Conservation (phyloP, 2,797 vertebrate species). For the Furcifer pardalis region DNA sequence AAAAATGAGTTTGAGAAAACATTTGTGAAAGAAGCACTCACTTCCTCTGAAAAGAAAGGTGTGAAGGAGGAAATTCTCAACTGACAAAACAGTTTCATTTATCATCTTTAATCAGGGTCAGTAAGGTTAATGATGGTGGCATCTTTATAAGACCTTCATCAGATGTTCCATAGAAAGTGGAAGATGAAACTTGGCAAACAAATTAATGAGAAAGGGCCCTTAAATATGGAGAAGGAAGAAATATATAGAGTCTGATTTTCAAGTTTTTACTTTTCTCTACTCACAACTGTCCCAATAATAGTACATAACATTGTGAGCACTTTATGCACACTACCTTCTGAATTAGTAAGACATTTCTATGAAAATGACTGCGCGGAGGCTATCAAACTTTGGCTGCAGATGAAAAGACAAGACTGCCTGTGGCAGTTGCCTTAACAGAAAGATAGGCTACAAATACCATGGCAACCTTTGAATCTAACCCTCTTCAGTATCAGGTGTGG, state of each 20-base stretch:
- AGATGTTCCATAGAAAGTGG: constrained; percentile 3
- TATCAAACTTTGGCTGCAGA: too few species aligned
- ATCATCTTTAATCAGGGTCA: not conserved
- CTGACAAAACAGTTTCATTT: not conserved
- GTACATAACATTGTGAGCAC: not conserved
- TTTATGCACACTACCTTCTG: not conserved
- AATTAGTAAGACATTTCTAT: not conserved
- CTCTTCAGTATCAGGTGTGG: too few species aligned
- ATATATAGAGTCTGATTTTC: not conserved
- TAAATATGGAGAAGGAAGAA: not conserved
- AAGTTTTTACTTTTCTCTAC: not conserved
- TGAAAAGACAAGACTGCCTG: too few species aligned
- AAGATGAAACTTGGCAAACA: not conserved
- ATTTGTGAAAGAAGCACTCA: not conserved
- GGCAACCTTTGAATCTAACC: too few species aligned
- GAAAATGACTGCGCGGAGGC: too few species aligned
- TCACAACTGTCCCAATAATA: not conserved
- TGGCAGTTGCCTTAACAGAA: not conserved
- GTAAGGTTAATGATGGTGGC: not conserved
- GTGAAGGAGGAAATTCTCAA: not conserved
- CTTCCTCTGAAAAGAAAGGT: not conserved
- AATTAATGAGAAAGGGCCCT: not conserved
- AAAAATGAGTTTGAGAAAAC: not conserved
- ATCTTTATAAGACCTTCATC: constrained; percentile 22
- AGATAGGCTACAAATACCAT: not conserved